phyloP scores from a whole-genome alignment of 2,113 vertebrate species.

The Petrocephalus microphthalmus region DNA sequence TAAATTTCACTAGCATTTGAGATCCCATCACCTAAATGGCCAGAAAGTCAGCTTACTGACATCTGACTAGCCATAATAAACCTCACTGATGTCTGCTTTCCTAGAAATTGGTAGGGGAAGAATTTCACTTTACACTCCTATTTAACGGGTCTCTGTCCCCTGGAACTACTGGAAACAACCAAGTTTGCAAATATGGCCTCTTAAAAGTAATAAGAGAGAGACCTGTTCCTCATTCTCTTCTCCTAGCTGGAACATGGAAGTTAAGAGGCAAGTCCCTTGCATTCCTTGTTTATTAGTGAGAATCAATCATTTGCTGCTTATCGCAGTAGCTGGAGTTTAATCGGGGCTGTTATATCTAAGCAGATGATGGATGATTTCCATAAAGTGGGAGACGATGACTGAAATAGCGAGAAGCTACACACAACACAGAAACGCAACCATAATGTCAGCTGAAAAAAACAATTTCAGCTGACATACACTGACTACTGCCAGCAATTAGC shows the following conservation, averaged over 20 bases:
- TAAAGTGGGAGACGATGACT: background rate
- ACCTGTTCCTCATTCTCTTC: background rate
- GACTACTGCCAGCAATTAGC: background rate
- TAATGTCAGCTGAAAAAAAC: background rate
- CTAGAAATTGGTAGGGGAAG: background rate
- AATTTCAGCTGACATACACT: background rate
- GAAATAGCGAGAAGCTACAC: background rate
- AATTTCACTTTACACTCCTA: background rate
- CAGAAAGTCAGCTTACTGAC: background rate
- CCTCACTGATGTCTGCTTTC: background rate
- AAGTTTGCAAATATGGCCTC: background rate
- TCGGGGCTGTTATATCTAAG: background rate
- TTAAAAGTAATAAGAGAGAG: background rate
- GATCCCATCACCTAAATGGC: background rate
- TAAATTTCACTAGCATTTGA: background rate
- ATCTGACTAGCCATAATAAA: background rate
- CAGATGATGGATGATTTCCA: background rate
- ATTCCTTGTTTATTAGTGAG: background rate
- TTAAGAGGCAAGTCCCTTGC: background rate
- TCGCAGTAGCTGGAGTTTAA: background rate
- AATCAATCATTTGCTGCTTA: background rate
- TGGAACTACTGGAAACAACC: background rate
- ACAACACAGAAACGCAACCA: background rate
- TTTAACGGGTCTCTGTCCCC: background rate
- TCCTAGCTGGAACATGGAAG: background rate